Evolutionary conservation across 2,113 vertebrate genomes (phyloP).

Genomic region (Oreochromis spilurus): DNA sequence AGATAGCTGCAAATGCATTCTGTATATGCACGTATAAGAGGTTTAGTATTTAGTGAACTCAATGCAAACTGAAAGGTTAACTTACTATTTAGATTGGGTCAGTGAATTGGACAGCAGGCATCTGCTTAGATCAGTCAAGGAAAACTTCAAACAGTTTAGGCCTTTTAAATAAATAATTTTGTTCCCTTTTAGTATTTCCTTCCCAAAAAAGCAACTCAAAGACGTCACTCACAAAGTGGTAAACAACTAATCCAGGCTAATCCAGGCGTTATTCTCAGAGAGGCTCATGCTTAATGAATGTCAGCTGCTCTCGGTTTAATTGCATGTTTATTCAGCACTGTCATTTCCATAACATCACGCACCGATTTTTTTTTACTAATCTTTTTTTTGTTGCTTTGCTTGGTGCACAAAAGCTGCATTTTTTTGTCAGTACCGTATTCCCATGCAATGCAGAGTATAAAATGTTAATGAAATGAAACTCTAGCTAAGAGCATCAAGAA

Average conservation of each 20-base stretch:
- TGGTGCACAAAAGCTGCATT: neutral
- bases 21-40: neutral
- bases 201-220: neutral
- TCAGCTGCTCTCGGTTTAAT: constrained; percentile 27
- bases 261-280: constrained; percentile 21
- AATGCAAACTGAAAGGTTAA: neutral
- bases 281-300: constrained; percentile 49
- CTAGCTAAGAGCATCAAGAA: neutral
- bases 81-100: neutral
- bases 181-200: neutral
- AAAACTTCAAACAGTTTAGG: neutral
- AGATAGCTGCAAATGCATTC: neutral
- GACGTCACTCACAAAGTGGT: neutral
- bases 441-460: neutral
- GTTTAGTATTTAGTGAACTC: neutral
- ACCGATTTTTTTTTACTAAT: neutral
- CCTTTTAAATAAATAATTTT: neutral
- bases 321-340: constrained; percentile 29
- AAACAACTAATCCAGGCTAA: constrained; percentile 11
- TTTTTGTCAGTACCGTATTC: neutral
- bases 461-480: neutral
- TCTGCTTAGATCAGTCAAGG: neutral
- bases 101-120: neutral
- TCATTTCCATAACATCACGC: constrained; percentile 20
- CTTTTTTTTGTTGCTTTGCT: neutral